Evolutionary conservation across 2,113 vertebrate genomes (phyloP).

Genomic region (Leptobrachium ailaonicum): DNA sequence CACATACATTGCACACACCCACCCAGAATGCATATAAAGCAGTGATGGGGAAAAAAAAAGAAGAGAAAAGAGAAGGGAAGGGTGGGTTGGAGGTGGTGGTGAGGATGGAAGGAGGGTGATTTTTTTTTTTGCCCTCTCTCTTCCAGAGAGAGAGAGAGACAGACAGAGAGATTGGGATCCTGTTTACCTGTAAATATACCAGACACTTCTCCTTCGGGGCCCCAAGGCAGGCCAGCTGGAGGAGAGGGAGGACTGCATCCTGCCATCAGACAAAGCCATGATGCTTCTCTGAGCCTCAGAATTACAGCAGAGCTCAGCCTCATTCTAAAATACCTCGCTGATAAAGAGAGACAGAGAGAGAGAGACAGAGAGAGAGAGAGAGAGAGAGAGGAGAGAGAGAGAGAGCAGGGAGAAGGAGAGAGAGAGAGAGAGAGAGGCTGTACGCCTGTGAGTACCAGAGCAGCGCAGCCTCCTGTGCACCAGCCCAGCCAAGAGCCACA

Average conservation of each 20-base stretch:
- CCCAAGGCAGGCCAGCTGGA: conserved; percentile 88
- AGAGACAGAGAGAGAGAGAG: conserved; percentile 64
- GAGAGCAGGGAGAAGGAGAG: conserved; percentile 55
- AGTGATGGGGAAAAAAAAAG: conserved; percentile 51
- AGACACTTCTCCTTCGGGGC: conserved; percentile 85
- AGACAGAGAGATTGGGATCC: conserved; percentile 39
- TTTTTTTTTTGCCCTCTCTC: conserved; percentile 34
- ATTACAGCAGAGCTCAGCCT: conserved; percentile 41
- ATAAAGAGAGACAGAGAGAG: conserved; percentile 60
- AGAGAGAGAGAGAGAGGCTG: conserved; percentile 65
- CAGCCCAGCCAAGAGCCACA: conserved; percentile 57
- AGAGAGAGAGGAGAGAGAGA: conserved; percentile 62
- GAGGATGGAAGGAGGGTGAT: conserved; percentile 1
- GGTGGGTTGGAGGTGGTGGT: conserved; percentile 56
- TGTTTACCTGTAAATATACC: conserved; percentile 92
- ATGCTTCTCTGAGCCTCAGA: conserved; percentile 43
- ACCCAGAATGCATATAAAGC: conserved; percentile 26
- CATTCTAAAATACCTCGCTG: conserved; percentile 47
- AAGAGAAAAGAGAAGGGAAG: conserved; percentile 43
- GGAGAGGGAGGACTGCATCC: conserved; percentile 74
- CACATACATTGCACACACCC: conserved; percentile 8
- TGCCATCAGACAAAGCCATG: conserved; percentile 64
- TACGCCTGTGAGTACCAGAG: conserved; percentile 59
- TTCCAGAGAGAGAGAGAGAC: conserved; percentile 55
- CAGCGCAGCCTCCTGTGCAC: conserved; percentile 42